phyloP scores from a whole-genome alignment of 2,797 vertebrate genomes.

The Lateolabrax maculatus region DNA sequence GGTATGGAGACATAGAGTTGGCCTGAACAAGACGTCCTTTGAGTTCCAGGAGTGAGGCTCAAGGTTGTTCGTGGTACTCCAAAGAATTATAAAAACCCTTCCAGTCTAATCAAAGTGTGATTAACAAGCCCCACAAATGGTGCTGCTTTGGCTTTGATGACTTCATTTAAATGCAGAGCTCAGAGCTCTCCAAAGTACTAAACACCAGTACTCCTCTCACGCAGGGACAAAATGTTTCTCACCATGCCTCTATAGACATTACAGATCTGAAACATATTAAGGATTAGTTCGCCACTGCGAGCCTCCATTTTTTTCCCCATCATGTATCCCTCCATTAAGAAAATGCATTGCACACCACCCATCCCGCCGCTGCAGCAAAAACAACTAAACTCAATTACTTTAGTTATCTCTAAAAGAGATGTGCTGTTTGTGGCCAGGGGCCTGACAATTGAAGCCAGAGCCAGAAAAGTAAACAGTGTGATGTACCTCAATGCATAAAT shows the following conservation, averaged over 20 bases:
- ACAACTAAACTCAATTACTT: too few relatives aligned
- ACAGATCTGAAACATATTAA: slow-evolving; percentile 4
- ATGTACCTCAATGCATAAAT: too few relatives aligned
- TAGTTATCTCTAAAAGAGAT: too few relatives aligned
- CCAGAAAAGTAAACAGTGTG: too few relatives aligned
- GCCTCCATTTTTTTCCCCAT: background rate
- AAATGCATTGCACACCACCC: background rate
- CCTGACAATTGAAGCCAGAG: too few relatives aligned
- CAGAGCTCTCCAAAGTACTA: slow-evolving; percentile 57
- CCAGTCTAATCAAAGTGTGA: slow-evolving; percentile 67
- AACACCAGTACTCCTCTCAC: slow-evolving; percentile 18
- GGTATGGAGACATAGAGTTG: background rate
- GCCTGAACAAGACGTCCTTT: slow-evolving; percentile 40
- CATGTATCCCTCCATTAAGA: background rate
- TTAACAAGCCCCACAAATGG: slow-evolving; percentile 67
- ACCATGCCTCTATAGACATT: background rate
- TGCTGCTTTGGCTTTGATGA: slow-evolving; percentile 64
- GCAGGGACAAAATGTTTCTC: slow-evolving; percentile 19
- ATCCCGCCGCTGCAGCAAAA: background rate
- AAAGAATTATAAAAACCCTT: slow-evolving; percentile 48
- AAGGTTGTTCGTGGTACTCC: slow-evolving; percentile 41
- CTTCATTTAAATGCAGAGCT: slow-evolving; percentile 79
- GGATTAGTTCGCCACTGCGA: background rate
- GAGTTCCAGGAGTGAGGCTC: slow-evolving; percentile 28
- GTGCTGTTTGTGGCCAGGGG: too few relatives aligned